Evolutionary conservation across 2,797 vertebrate species (phyloP).

Genomic region (Heliangelus exortis): DNA sequence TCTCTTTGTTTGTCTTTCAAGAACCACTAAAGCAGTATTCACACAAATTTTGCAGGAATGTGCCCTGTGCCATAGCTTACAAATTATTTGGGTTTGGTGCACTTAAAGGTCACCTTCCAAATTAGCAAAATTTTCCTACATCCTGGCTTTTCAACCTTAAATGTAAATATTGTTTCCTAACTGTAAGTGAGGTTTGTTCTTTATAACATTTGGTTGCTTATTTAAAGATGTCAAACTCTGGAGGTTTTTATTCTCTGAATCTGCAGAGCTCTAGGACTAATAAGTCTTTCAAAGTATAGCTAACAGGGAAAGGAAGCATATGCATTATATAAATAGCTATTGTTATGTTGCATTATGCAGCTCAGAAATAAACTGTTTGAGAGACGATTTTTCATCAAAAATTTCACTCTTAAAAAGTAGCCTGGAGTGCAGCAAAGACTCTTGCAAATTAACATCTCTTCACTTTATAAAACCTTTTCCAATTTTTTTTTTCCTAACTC

Average conservation of each 20-base stretch:
- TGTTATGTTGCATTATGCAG: slow-evolving; percentile 62
- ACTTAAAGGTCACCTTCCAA: slow-evolving; percentile 87
- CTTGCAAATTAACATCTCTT: not conserved
- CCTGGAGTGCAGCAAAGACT: not conserved
- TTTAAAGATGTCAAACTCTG: slow-evolving; percentile 82
- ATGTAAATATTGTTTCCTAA: slow-evolving; percentile 88
- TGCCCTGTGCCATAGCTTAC: slow-evolving; percentile 82
- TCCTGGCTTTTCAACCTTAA: slow-evolving; percentile 87
- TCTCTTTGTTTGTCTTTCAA: slow-evolving; percentile 84
- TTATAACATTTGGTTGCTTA: slow-evolving; percentile 80
- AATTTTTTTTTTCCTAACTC: not conserved
- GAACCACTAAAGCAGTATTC: slow-evolving; percentile 82
- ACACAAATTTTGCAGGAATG: slow-evolving; percentile 86
- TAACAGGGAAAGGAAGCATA: slow-evolving; percentile 71
- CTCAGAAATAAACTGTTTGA: slow-evolving; percentile 45
- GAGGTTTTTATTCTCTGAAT: slow-evolving; percentile 70
- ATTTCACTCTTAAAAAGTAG: slow-evolving; percentile 33
- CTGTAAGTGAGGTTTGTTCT: slow-evolving; percentile 83
- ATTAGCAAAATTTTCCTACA: slow-evolving; percentile 87
- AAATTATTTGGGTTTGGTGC: slow-evolving; percentile 88
- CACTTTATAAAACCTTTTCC: not conserved
- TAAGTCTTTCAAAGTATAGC: slow-evolving; percentile 68
- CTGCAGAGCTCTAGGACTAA: slow-evolving; percentile 70
- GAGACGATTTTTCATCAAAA: slow-evolving; percentile 1
- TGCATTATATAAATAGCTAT: slow-evolving; percentile 70